Percentiles rank a stretch among this genome's conserved stretches.
phyloP scores from a whole-genome alignment of 2,113 vertebrate species.

The Cyanoliseus patagonus region DNA sequence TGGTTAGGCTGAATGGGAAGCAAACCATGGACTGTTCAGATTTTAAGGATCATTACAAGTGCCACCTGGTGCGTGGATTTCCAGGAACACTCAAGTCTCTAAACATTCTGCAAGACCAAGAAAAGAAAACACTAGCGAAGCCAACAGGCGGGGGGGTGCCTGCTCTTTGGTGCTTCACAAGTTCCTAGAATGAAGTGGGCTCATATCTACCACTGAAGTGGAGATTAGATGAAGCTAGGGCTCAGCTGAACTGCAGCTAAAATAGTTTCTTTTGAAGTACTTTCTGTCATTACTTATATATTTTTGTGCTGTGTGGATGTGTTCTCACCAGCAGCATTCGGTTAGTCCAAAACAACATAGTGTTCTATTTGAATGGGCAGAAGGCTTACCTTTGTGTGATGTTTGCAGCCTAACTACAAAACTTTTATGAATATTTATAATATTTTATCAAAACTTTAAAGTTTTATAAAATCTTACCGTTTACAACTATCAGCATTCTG shows the following conservation, averaged over 20 bases:
- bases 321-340: not conserved
- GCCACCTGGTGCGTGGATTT: not conserved
- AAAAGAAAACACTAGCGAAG: not conserved
- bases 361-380: not conserved
- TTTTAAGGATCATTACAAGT: not conserved
- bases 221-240: not conserved
- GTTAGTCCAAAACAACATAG: not conserved
- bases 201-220: not conserved
- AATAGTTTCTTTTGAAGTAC: conserved; percentile 11
- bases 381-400: not conserved
- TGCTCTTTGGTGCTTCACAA: not conserved
- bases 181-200: not conserved
- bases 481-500: not conserved
- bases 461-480: not conserved
- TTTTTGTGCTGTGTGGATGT: not conserved
- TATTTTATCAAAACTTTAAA: not conserved
- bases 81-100: not conserved
- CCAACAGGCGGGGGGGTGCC: not conserved
- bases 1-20: not conserved
- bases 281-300: not conserved
- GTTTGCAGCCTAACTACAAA: not conserved
- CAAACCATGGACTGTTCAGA: not conserved
- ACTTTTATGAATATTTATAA: not conserved
- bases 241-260: not conserved
- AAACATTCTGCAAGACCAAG: not conserved